A percentile compares a stretch with the other conserved stretches of the same genome.
These are phyloP conservation scores for Indicator indicator DNA, from an alignment of 2,113 vertebrate genomes.

Conservation along the genomic window DNA sequence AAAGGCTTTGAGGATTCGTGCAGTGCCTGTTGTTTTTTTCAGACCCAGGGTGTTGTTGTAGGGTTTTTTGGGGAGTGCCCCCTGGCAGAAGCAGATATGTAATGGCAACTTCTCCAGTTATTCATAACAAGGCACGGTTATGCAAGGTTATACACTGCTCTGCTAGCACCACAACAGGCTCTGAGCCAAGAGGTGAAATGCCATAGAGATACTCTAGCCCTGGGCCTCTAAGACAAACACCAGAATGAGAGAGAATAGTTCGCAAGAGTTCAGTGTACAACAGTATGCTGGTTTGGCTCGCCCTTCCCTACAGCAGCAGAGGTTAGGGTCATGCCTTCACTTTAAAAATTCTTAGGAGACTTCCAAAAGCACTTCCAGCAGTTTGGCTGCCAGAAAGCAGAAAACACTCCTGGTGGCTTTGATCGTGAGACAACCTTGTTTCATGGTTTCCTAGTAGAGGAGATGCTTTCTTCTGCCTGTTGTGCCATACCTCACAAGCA, in stretches of 20 bases:
- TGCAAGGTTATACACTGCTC: background rate
- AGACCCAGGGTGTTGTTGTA: background rate
- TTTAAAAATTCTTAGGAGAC: background rate
- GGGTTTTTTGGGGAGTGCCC: background rate
- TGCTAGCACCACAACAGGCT: background rate
- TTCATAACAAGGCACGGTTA: background rate
- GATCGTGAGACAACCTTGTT: background rate
- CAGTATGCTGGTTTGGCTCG: background rate
- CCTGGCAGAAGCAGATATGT: background rate
- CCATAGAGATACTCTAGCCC: constrained; percentile 1
- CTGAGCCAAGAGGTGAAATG: background rate
- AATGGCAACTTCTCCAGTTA: background rate
- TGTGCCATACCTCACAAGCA: background rate
- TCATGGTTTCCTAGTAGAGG: background rate
- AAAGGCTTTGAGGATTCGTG: background rate
- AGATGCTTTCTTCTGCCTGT: background rate
- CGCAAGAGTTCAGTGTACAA: background rate
- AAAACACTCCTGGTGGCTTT: background rate
- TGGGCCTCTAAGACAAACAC: background rate
- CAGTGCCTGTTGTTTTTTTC: background rate
- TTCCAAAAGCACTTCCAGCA: accelerated
- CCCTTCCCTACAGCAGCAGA: background rate
- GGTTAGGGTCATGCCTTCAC: accelerated
- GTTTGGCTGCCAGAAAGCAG: background rate
- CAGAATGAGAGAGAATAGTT: background rate